Percentiles rank a stretch among this genome's conserved stretches.
Conservation (phyloP, 2,888 invertebrate genomes). For the Drosophila putrida region DNA sequence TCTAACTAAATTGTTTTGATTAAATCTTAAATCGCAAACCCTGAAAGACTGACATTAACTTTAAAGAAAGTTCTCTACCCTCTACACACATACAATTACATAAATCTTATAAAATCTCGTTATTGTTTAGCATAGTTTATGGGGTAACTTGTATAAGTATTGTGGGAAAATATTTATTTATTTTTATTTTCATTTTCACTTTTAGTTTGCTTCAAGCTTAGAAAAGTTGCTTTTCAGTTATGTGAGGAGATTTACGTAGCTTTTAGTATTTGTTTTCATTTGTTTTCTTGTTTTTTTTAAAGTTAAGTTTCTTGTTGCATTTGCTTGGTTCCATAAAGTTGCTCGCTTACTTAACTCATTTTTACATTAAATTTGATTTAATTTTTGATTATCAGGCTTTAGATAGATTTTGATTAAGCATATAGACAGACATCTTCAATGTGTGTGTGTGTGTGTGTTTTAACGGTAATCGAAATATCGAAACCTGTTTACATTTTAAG, state of each 20-base stretch:
- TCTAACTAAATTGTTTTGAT: constrained; percentile 22
- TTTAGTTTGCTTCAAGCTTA: constrained; percentile 44
- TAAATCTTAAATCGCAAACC: constrained; percentile 31
- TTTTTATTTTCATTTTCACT: constrained; percentile 5
- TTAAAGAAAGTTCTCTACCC: constrained; percentile 10
- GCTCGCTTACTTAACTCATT: constrained; percentile 23
- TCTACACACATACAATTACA: constrained; percentile 41
- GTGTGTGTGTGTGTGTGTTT: constrained; percentile 11
- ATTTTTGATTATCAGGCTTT: constrained; percentile 83
- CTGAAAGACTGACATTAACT: constrained; percentile 21
- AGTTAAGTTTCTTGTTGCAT: constrained; percentile 44
- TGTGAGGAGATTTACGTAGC: constrained; percentile 34
- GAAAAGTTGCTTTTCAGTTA: constrained; percentile 47
- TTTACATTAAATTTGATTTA: constrained; percentile 83
- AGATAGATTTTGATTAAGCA: constrained; percentile 34
- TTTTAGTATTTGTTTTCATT: constrained; percentile 12
- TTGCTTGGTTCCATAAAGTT: constrained; percentile 70
- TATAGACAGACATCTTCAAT: constrained; percentile 10
- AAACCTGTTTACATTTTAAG: constrained; percentile 67
- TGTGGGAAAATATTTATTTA: constrained; percentile 43
- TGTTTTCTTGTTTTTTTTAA: constrained; percentile 28
- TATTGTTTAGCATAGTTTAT: constrained; percentile 19
- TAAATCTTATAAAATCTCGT: constrained; percentile 58
- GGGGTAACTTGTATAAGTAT: constrained; percentile 27
- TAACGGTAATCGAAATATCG: constrained; percentile 45